A percentile compares a stretch with the other conserved stretches of the same genome.
These are phyloP conservation scores for Drosophila ercepeae DNA, from an alignment of 1,140 invertebrate genomes.

Conservation along the genomic window DNA sequence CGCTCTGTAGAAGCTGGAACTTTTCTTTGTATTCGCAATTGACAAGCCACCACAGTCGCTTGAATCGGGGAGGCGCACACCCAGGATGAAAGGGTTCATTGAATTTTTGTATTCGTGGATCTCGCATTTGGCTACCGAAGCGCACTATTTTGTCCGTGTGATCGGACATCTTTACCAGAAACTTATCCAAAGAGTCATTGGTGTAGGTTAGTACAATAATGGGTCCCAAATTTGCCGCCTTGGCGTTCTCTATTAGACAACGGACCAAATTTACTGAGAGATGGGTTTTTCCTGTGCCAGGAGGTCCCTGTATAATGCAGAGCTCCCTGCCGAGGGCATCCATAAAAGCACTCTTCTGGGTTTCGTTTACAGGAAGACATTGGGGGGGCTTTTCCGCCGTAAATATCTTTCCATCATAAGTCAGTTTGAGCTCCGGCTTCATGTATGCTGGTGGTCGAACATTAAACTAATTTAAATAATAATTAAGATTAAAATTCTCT, in stretches of 20 bases:
- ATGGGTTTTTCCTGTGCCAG: slow-evolving; percentile 92
- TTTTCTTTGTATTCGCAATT: slow-evolving; percentile 72
- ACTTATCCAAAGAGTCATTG: slow-evolving; percentile 95
- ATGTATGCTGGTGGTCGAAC: slow-evolving; percentile 37
- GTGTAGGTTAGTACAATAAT: slow-evolving; percentile 93
- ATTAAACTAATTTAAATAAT: slow-evolving; percentile 17
- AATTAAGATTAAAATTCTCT: background rate
- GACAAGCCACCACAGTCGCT: slow-evolving; percentile 64
- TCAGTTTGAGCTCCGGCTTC: slow-evolving; percentile 1
- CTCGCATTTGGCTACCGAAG: slow-evolving; percentile 88
- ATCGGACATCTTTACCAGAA: slow-evolving; percentile 89
- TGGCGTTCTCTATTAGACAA: slow-evolving; percentile 85
- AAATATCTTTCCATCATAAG: slow-evolving; percentile 32
- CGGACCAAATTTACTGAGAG: slow-evolving; percentile 88
- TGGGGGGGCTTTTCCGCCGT: background rate
- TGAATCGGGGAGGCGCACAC: slow-evolving; percentile 41
- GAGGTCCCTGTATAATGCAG: slow-evolving; percentile 91
- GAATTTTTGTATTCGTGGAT: slow-evolving; percentile 51
- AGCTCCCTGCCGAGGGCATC: slow-evolving; percentile 87
- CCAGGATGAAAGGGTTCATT: slow-evolving; percentile 37
- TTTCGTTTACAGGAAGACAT: slow-evolving; percentile 66
- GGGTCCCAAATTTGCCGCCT: slow-evolving; percentile 75
- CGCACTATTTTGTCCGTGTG: slow-evolving; percentile 87
- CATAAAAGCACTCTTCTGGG: slow-evolving; percentile 86
- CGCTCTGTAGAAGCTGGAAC: slow-evolving; percentile 59